Evolutionary conservation across 2,797 vertebrate genomes (phyloP), one percentile per base, ranked within the genome.

Genomic region (Graptemys geographica): DNA sequence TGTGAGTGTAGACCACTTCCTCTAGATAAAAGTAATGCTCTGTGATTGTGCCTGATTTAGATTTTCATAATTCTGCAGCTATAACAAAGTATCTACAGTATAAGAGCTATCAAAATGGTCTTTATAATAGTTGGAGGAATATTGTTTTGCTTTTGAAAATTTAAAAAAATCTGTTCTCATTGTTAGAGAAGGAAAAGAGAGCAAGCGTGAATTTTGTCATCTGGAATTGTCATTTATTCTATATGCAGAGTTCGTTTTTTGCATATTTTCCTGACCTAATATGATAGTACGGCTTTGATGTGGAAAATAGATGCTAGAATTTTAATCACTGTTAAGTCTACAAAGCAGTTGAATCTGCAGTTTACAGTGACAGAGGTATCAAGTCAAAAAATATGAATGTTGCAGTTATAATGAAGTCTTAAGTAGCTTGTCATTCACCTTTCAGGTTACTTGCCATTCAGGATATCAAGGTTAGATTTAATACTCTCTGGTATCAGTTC

Each of bases 281-380:
- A 86, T 69, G 41, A 37, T 12, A 44, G 25, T 2, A 83, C 37
- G 52, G 56, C 88, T 91, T 94, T 95, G 94, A 86, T 81, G 1
- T 85, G 83, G 84, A 88, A 87, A 81, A 80, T 1, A 87, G 86
- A 92, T n/a, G 19, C 51, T 91, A 69, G 31, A 79, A 62, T 94
- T 95, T 96, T 51, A 94, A 94, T 88, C 88, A 72, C 79, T 90
- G 57, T 81, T 79, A 92, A 56, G 23, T 92, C 94, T 92, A 84
- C 37, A 92, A 93, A 97, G 90, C 1, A 3, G 47, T 37, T n/a
- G 78, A 93, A 83, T 87, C 8, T 87, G 28, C 55, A 81, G 37
- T 93, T 87, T 83, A 49, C 74, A 65, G 65, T 44, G 13, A 81
- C 84, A 83, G 69, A 85, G 88, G 2, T n/a, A 65, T 89, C 65